Evolutionary conservation across 2,113 vertebrate genomes (phyloP).

Genomic region (cat (Felis catus)): F.catus_Fca126_mat1.0 CM031426.1:19695501-19696000

Average conservation of each 20-base stretch:
- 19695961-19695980: neutral
- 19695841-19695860: neutral
- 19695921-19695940: neutral
- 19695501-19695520: neutral
- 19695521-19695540: neutral
- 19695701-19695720: slow-evolving; percentile 51
- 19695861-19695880: neutral
- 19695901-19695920: neutral
- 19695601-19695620: slow-evolving; percentile 17
- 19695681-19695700: neutral
- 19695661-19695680: slow-evolving; percentile 33
- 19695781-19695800: slow-evolving; percentile 19
- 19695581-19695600: neutral
- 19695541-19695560: neutral
- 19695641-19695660: slow-evolving; percentile 69
- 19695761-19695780: neutral
- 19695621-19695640: slow-evolving; percentile 10
- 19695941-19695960: neutral
- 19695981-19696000: neutral
- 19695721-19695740: neutral
- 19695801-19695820: slow-evolving; percentile 46
- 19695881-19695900: too few relatives aligned
- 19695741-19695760: slow-evolving; percentile 73
- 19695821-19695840: neutral
- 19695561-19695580: neutral